Evolutionary conservation across 1,140 invertebrate genomes (phyloP).

Genomic region (Rhyacophila brunnea): DNA sequence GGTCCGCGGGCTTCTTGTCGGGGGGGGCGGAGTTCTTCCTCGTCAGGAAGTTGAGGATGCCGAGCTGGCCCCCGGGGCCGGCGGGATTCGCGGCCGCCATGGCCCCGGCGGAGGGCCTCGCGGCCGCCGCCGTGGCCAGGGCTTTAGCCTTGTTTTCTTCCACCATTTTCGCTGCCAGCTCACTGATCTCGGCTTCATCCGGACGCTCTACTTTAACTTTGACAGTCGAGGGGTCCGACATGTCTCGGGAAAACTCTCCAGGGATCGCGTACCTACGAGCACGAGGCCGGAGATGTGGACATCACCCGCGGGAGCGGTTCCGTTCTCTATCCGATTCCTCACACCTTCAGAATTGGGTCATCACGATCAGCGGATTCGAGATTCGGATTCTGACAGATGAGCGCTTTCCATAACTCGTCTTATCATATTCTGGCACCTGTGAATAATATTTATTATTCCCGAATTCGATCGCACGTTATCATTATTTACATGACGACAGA

Average conservation of each 20-base stretch:
- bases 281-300: neutral
- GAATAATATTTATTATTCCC: neutral
- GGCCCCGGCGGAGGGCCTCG: slow-evolving; percentile 42
- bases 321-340: neutral
- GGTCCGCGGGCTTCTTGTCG: slow-evolving; percentile 38
- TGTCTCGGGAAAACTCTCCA: slow-evolving; percentile 9
- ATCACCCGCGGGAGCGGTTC: neutral
- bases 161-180: slow-evolving; percentile 81
- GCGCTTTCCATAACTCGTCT: neutral
- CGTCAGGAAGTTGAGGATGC: slow-evolving; percentile 62
- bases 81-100: slow-evolving; percentile 44
- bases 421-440: neutral
- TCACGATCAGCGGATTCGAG: too few species aligned
- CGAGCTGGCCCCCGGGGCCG: slow-evolving; percentile 52
- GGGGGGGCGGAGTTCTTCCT: slow-evolving; percentile 44
- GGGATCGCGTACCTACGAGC: slow-evolving; percentile 12
- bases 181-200: slow-evolving; percentile 83
- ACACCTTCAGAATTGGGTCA: neutral
- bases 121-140: slow-evolving; percentile 50
- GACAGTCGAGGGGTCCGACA: slow-evolving; percentile 38
- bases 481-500: slow-evolving; percentile 23
- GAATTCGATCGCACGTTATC: slow-evolving; percentile 3
- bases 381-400: neutral
- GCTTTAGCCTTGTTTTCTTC: slow-evolving; percentile 79
- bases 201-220: slow-evolving; percentile 77